phyloP scores from a whole-genome alignment of 2,113 vertebrate genomes.

The Sciurus niger region DNA sequence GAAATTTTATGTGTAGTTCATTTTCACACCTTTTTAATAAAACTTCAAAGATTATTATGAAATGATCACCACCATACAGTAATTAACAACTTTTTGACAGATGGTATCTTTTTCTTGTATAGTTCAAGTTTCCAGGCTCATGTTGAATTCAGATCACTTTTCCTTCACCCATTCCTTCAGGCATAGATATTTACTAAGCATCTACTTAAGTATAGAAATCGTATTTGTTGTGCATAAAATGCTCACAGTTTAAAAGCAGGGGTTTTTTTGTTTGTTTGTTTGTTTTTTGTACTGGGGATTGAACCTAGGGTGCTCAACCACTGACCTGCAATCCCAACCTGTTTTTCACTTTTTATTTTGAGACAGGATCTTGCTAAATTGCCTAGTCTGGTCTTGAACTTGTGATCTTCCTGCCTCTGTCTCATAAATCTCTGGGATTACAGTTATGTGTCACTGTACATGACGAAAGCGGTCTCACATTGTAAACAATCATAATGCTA shows the following conservation, averaged over 20 bases:
- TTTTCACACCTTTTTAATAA: neutral
- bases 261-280: too few relatives aligned
- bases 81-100: neutral
- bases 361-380: too few relatives aligned
- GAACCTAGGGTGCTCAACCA: too few relatives aligned
- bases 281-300: too few relatives aligned
- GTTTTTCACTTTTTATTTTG: too few relatives aligned
- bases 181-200: neutral
- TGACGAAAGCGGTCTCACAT: neutral
- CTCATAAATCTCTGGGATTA: too few relatives aligned
- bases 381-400: too few relatives aligned
- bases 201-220: neutral
- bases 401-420: too few relatives aligned
- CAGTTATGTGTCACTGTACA: too few relatives aligned
- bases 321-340: too few relatives aligned
- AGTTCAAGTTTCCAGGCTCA: neutral
- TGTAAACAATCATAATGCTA: constrained; percentile 7
- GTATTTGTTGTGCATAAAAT: neutral
- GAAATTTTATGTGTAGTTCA: neutral
- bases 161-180: neutral
- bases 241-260: neutral
- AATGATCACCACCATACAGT: neutral
- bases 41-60: neutral
- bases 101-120: neutral
- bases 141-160: neutral